These are phyloP conservation scores for Sarcophaga rosellei DNA, from an alignment of 2,888 invertebrate genomes.

Conservation along the genomic window DNA sequence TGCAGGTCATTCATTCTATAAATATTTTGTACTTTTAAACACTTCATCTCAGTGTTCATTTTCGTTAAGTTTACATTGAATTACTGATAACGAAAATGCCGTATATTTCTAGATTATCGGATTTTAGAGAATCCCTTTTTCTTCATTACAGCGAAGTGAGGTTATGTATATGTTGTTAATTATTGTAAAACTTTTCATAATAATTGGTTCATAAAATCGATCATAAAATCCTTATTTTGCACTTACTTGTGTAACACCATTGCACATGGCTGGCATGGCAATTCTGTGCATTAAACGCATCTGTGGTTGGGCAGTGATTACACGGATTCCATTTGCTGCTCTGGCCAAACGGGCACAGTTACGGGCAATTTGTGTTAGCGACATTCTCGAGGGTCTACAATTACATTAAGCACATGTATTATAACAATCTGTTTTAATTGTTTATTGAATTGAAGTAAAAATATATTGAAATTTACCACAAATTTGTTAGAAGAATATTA, in stretches of 20 bases:
- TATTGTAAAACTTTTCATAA: slow-evolving; percentile 15
- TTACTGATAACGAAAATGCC: slow-evolving; percentile 45
- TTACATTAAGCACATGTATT: not conserved
- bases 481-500: slow-evolving; percentile 74
- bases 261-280: slow-evolving; percentile 75
- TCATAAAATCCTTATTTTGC: slow-evolving; percentile 1
- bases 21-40: not conserved
- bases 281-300: slow-evolving; percentile 77
- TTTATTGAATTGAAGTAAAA: slow-evolving; percentile 49
- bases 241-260: slow-evolving; percentile 73
- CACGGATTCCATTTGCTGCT: slow-evolving; percentile 72
- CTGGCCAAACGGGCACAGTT: slow-evolving; percentile 76
- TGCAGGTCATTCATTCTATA: too few species aligned
- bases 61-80: slow-evolving; percentile 2
- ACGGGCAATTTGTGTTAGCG: slow-evolving; percentile 79
- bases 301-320: slow-evolving; percentile 74
- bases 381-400: slow-evolving; percentile 72
- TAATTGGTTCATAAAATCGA: not conserved
- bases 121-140: not conserved
- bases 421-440: not conserved
- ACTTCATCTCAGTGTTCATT: not conserved
- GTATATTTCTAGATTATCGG: too few species aligned
- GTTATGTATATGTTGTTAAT: slow-evolving; percentile 70
- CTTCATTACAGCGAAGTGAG: slow-evolving; percentile 70
- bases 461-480: slow-evolving; percentile 72